Conservation (phyloP, 2,797 vertebrate genomes). For the Acrossocheilus fasciatus region DNA sequence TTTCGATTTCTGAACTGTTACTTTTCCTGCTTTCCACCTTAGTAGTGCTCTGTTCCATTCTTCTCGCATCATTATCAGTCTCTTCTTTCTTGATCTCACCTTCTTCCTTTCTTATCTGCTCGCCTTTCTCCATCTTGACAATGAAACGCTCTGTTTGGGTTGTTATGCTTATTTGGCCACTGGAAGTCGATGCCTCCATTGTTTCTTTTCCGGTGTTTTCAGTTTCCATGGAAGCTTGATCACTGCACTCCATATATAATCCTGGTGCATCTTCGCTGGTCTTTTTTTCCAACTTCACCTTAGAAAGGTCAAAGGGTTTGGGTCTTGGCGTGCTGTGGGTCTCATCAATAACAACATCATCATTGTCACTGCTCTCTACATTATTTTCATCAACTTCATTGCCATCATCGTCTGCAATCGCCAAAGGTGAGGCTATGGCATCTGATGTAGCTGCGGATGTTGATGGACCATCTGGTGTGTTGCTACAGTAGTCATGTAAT, state of each 20-base stretch:
- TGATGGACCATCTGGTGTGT: conserved; percentile 16
- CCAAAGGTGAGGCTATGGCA: conserved; percentile 20
- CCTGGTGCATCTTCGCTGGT: conserved; percentile 53
- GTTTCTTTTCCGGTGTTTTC: background rate
- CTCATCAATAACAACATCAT: conserved; percentile 84
- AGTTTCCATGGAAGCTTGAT: background rate
- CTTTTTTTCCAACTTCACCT: conserved; percentile 73
- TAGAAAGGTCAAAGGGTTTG: conserved; percentile 65
- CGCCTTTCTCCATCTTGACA: background rate
- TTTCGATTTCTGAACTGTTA: background rate
- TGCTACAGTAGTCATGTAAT: conserved; percentile 44
- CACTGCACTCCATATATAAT: conserved; percentile 61
- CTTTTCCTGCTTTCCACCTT: background rate
- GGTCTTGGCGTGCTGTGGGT: conserved; percentile 84
- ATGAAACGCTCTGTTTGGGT: conserved; percentile 71
- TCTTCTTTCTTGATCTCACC: conserved; percentile 52
- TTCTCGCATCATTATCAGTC: background rate
- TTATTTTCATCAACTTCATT: background rate
- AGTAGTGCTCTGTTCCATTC: background rate
- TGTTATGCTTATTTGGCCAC: conserved; percentile 48
- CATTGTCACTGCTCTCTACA: conserved; percentile 69
- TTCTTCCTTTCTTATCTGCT: background rate
- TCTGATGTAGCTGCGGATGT: conserved; percentile 39
- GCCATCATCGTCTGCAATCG: conserved; percentile 18
- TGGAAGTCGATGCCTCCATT: background rate